Evolutionary conservation across 2,797 vertebrate genomes (phyloP).

Genomic region (Falco cherrug): DNA sequence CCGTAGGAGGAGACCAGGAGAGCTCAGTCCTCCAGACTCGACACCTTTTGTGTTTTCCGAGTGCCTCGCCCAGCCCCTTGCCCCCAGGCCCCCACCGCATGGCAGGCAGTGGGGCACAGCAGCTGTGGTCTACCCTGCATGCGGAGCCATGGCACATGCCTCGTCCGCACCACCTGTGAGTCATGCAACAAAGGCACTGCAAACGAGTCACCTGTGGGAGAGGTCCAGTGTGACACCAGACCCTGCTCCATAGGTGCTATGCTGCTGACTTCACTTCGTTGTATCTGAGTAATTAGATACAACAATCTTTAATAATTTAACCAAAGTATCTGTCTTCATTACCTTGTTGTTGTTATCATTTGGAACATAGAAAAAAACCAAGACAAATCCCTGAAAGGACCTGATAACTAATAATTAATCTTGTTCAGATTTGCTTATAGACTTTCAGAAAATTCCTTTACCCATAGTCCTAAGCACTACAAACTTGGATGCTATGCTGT

Average conservation of each 20-base stretch:
- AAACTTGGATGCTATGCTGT: not conserved
- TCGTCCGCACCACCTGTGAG: rapidly evolving
- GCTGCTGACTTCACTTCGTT: not conserved
- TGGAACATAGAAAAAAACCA: not conserved
- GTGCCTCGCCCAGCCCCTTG: not conserved
- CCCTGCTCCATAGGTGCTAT: not conserved
- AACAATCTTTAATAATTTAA: constrained; percentile 14
- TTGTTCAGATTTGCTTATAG: not conserved
- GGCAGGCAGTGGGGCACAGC: rapidly evolving
- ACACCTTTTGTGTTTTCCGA: not conserved
- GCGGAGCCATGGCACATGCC: rapidly evolving
- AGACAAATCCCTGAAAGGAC: not conserved
- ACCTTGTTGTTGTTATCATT: not conserved
- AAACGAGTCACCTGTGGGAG: not conserved
- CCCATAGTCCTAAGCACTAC: not conserved
- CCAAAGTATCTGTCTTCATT: not conserved
- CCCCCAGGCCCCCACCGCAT: rapidly evolving
- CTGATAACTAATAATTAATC: not conserved
- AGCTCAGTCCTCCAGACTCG: not conserved
- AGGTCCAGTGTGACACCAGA: not conserved
- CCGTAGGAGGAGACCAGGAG: not conserved
- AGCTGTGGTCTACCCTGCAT: not conserved
- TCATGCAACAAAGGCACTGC: not conserved
- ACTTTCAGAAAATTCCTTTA: not conserved
- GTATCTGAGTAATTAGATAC: not conserved